Base-by-base conservation (phyloP, 2,113 vertebrate species). In the Sialia sialis region DNA sequence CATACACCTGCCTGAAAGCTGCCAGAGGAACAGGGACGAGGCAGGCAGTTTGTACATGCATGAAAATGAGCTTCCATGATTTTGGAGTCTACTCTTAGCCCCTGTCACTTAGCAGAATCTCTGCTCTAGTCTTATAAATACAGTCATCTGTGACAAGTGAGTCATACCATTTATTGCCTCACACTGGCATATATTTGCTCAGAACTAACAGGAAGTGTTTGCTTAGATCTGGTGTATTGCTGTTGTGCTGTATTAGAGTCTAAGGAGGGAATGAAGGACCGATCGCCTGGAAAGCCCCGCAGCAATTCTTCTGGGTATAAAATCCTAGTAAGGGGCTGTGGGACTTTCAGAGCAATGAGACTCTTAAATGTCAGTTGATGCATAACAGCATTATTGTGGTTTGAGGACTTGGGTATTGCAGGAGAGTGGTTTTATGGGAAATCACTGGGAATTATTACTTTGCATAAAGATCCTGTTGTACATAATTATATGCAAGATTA, bases 251-350 rank as follows among this genome's bases (percentile, higher is more conserved):
- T 11, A 0, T 48, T 70, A 43, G 43, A 68, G 64, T 15, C 60
- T 8, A 49, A 82, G 38, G 51, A 84, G 43, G 70, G 26, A 36
- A 49, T 0, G 1, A 43, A 52, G n/a, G n/a, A 39, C 22, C 0
- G 0, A 74, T 86, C 34, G 23, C 55, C 34, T 86, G 75, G 77
- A 88, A 93, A 91, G 32, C 27, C 51, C 58, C 41, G n/a, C 34
- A 59, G 59, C 26, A 54, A 9, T 75, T 75, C 44, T 54, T 20
- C 44, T 52, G 25, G 17, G 29, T 43, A 39, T 63, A 67, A 92
- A 89, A 52, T 20, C 77, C 58, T 21, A 4, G 14, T 16, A 51
- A 72, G 46, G 0, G 0, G 32, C 49, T 54, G 12, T 10, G 58
- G 41, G 41, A 38, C 54, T 72, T 89, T 72, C 70, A 79, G 58